These are phyloP conservation scores for Channallabes apus DNA, from an alignment of 2,797 vertebrate species.

Conservation along the genomic window DNA sequence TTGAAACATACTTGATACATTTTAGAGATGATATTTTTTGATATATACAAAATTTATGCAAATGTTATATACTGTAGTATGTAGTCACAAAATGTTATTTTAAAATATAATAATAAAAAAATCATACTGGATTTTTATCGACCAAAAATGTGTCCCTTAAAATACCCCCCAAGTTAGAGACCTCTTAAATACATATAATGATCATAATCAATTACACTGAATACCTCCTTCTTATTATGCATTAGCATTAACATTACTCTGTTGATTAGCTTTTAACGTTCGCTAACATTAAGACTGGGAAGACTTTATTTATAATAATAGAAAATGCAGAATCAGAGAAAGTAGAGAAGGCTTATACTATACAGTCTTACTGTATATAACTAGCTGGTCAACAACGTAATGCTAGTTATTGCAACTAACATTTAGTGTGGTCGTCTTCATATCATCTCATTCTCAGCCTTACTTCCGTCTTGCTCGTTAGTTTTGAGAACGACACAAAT, in stretches of 20 bases:
- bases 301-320: neutral
- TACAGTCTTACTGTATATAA: too few relatives aligned
- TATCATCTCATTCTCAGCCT: too few relatives aligned
- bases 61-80: too few relatives aligned
- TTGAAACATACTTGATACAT: neutral
- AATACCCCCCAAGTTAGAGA: neutral
- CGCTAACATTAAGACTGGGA: neutral
- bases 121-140: neutral
- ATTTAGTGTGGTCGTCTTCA: too few relatives aligned
- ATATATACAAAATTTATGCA: neutral
- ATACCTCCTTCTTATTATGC: neutral
- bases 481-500: too few relatives aligned
- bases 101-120: neutral
- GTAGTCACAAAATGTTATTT: neutral
- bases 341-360: too few relatives aligned
- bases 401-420: neutral
- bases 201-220: neutral
- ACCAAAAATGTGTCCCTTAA: neutral
- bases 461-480: too few relatives aligned
- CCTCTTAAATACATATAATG: neutral
- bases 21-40: neutral
- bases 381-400: neutral
- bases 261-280: constrained; percentile 1
- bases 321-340: neutral
- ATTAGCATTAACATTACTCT: neutral